Conservation (phyloP, 2,113 vertebrate genomes). For the Psettodes erumei region DNA sequence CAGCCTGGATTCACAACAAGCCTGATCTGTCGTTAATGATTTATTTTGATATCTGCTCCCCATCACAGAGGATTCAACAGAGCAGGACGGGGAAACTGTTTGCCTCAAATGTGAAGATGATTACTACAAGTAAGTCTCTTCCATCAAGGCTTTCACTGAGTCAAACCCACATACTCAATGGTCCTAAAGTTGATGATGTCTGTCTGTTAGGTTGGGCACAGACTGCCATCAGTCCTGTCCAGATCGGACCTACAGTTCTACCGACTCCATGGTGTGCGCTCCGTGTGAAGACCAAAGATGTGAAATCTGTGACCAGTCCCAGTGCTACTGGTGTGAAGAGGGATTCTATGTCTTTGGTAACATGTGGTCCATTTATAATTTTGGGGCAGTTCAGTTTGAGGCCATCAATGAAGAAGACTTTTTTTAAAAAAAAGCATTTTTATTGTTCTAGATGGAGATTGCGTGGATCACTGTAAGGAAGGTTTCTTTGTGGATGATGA, state of each 20-base stretch:
- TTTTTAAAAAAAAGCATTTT: no score
- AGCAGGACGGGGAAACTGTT: slow-evolving; percentile 51
- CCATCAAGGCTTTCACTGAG: not conserved
- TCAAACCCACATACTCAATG: no score
- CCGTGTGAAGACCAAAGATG: slow-evolving; percentile 82
- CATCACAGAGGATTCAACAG: slow-evolving; percentile 56
- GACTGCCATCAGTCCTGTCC: slow-evolving; percentile 88
- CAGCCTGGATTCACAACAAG: not conserved
- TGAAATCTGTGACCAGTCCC: slow-evolving; percentile 82
- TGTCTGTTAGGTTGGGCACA: slow-evolving; percentile 80
- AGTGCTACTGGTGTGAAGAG: slow-evolving; percentile 87
- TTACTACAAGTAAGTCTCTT: slow-evolving; percentile 77
- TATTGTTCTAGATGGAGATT: slow-evolving; percentile 69
- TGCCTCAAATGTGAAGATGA: slow-evolving; percentile 75
- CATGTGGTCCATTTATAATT: not conserved
- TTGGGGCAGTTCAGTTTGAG: no score
- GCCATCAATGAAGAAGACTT: no score
- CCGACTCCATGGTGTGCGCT: slow-evolving; percentile 74
- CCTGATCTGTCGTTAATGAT: not conserved
- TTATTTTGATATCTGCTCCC: slow-evolving; percentile 24
- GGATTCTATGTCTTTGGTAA: slow-evolving; percentile 87
- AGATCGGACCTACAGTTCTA: slow-evolving; percentile 83
- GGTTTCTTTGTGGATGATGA: slow-evolving; percentile 86
- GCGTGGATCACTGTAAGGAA: slow-evolving; percentile 82
- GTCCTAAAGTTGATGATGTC: not conserved